Evolutionary conservation across 2,113 vertebrate genomes (phyloP), one percentile per base, ranked within the genome.

Genomic region (Petrocephalus zakoni): DNA sequence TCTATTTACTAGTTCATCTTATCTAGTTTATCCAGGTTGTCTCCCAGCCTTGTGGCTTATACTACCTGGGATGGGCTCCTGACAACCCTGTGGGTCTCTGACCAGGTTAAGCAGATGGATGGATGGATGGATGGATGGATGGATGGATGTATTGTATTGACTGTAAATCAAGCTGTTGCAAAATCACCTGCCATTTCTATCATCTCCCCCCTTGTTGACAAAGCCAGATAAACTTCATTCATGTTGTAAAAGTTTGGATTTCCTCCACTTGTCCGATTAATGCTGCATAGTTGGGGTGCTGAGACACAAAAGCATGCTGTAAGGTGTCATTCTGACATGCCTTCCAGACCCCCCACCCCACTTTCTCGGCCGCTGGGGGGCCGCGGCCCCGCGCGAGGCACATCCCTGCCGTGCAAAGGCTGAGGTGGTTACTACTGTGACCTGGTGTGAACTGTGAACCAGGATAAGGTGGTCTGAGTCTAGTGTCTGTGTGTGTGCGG

Each of bases 361-460:
- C 81, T 49, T 83, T 49, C 22, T 87, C 52, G 15, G 42, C 46
- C 72, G 42, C 15, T 19, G 34, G 68, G n/a, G 68, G 29, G 25
- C 25, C 64, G 2, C 25, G 34, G n/a, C 2, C 72, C 4, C 11
- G n/a, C 7, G 46, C 85, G 9, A 42, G 47, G 64, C 21, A 72
- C 64, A 52, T 29, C 42, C n/a, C 58, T 52, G 56, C 25, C 15
- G 21, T 17, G 8, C 8, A 83, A 2, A 25, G 25, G 42, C 21
- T 52, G 86, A 49, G 13, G 2, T 87, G 56, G 81, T 83, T 49
- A 11, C 9, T 25, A 34, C 22, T 47, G 9, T 55, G 68, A 82
- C 72, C 87, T 47, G 75, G 25, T 15, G 49, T 88, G 29, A 81
- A 81, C 87, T 15, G 49, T 88, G 49, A 56, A 56, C 72, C 51